These are phyloP conservation scores for Spodoptera exigua DNA, from an alignment of 2,888 invertebrate genomes.

Conservation along the genomic window DNA sequence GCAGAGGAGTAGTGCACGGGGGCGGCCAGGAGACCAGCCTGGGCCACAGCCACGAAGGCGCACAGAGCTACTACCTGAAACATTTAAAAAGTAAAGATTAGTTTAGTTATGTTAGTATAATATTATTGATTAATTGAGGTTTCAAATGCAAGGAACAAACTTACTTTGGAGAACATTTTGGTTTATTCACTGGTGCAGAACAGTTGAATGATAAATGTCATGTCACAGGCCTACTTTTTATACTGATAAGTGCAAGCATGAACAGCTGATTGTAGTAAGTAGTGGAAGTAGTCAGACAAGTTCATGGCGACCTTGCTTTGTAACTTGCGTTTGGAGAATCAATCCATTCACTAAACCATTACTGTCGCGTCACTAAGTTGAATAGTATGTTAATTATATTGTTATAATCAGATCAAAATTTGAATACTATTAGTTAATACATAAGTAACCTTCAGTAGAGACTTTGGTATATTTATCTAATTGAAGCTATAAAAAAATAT, in stretches of 20 bases:
- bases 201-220: slow-evolving; percentile 60
- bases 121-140: no score
- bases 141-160: slow-evolving; percentile 8
- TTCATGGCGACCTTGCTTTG: slow-evolving; percentile 50
- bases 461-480: no score
- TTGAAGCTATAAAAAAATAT: no score
- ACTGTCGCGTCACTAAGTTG: slow-evolving; percentile 23
- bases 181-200: slow-evolving; percentile 60
- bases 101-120: slow-evolving; percentile 24
- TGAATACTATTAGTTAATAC: neutral
- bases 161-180: slow-evolving; percentile 64
- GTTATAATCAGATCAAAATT: slow-evolving; percentile 4
- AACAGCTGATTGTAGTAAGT: slow-evolving; percentile 61
- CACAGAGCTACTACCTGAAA: slow-evolving; percentile 66
- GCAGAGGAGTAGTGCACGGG: slow-evolving; percentile 79
- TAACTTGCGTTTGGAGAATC: slow-evolving; percentile 34
- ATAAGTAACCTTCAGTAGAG: no score
- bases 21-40: slow-evolving; percentile 67
- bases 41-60: slow-evolving; percentile 64
- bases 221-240: slow-evolving; percentile 67
- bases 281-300: slow-evolving; percentile 66
- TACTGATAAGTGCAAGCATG: slow-evolving; percentile 61
- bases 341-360: slow-evolving; percentile 49
- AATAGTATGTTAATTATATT: slow-evolving; percentile 27
- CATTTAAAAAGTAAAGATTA: slow-evolving; percentile 2